Base-by-base conservation (phyloP, 2,888 invertebrate species). In the Diploptera punctata region DNA sequence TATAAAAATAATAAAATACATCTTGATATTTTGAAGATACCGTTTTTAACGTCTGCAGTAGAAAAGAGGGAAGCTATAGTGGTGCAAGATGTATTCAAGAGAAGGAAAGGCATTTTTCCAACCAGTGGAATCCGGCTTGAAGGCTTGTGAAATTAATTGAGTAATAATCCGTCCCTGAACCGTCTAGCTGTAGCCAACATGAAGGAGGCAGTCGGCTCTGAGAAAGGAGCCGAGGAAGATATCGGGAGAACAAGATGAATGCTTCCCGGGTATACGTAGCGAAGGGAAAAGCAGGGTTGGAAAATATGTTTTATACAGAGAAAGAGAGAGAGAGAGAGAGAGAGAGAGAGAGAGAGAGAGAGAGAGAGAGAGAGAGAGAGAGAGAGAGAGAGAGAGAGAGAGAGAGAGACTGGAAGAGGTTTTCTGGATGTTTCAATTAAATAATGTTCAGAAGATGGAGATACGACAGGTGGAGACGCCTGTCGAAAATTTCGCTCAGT, bases 121-220 rank as follows among this genome's bases (percentile, higher is more conserved):
- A 19, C 21, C 9, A 10, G 26, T 13, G 31, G 57, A 57, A 57
- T 29, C 57, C 31, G n/a, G 57, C 57, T 57, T 29, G 26, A 29
- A 57, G 57, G 57, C 57, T 29, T 57, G 57, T n/a, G 29, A 57
- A 57, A 57, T 57, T 26, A 57, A 57, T 57, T 57, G 57, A 57
- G 57, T 57, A 57, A 57, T 57, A 57, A 57, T 57, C 57, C n/a
- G 52, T 21, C 19, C 13, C 57, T n/a, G 57, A 5, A 13, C 24
- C 47, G 29, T 9, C 5, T n/a, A 57, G 31, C 13, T 0, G 4
- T 29, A 29, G 31, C n/a, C 31, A 57, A 29, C 31, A 29, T 57
- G 29, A 29, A 1, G 18, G 57, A 33, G 33, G 33, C 7, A 7
- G 33, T 33, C 10, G 5, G 33, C 33, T 33, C 7, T 5, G 33